A percentile compares a stretch with the other conserved stretches of the same genome.
Evolutionary conservation across 2,113 vertebrate genomes (phyloP).

Genomic region (Isichthys henryi): DNA sequence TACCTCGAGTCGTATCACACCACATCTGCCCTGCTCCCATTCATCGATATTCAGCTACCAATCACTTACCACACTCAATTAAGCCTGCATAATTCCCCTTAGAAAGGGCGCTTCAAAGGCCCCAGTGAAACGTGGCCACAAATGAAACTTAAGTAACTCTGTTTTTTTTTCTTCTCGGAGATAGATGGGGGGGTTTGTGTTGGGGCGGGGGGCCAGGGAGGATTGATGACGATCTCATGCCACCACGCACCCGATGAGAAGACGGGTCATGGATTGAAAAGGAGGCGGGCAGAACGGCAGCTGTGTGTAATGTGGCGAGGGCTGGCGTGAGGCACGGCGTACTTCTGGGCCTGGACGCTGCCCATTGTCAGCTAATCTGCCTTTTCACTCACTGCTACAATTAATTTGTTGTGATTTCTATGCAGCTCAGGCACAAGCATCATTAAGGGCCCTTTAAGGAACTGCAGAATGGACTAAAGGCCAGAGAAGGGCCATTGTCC

Average conservation of each 20-base stretch:
- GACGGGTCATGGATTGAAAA: conserved; percentile 46
- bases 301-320: conserved; percentile 66
- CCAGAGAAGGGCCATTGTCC: conserved; percentile 50
- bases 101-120: conserved; percentile 54
- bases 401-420: conserved; percentile 66
- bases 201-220: conserved; percentile 49
- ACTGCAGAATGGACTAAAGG: conserved; percentile 55
- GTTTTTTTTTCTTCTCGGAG: conserved; percentile 32
- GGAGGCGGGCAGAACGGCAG: conserved; percentile 62
- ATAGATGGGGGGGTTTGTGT: not conserved
- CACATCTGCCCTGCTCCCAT: conserved; percentile 78
- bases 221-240: conserved; percentile 63
- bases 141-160: conserved; percentile 75
- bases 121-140: conserved; percentile 55
- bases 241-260: conserved; percentile 55
- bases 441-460: conserved; percentile 64
- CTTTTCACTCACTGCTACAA: conserved; percentile 73
- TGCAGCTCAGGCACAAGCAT: conserved; percentile 59
- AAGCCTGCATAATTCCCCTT: conserved; percentile 76
- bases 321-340: conserved; percentile 49
- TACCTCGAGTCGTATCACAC: conserved; percentile 67
- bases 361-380: conserved; percentile 67
- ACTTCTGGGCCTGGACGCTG: conserved; percentile 49
- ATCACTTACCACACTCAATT: conserved; percentile 88
- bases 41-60: conserved; percentile 59